Base-by-base conservation (phyloP, 2,888 invertebrate genomes). In the Parelbella ahira region DNA sequence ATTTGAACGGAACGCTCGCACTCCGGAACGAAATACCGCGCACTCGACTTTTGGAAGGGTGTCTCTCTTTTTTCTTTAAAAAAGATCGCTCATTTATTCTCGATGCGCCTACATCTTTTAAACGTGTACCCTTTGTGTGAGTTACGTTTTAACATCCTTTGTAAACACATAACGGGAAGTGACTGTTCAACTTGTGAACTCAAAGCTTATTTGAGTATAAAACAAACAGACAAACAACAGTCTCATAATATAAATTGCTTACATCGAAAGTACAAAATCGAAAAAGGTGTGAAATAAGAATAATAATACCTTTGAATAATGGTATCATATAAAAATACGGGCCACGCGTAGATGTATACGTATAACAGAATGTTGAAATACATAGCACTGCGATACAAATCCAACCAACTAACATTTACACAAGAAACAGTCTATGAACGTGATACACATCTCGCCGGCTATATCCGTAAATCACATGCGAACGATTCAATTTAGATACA, bases 401-500 rank as follows among this genome's bases (percentile, higher is more conserved):
- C 29, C 15, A 38, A 38, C 21, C 13, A 18, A 25, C 12, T 25
- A 20, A 24, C 24, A 23, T 32, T 39, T 32, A 39, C 32, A 32
- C 32, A 25, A 39, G 10, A 39, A 39, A 30, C 19, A 32, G 32
- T n/a, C 39, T 39, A 32, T 37, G 37, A 37, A 13, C 8, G 10
- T 8, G 39, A 39, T 32, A 32, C 39, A 25, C 25, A 25, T 32
- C 39, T 24, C 9, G 32, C 20, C 4, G 13, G 25, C 39, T 15
- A 25, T 39, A 39, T 39, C 39, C 39, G 41, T 41, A 41, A 36
- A 47, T 42, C 37, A 45, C 45, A 37, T 37, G 28, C 8, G 32
- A 44, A 44, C 34, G 39, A 18, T 41, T 44, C 32, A 44, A 44
- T 32, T 37, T 42, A 34, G 34, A 42, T 34, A 42, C 23, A 34